Evolutionary conservation across 2,888 invertebrate genomes (phyloP).

Genomic region (Maniola hyperantus): DNA sequence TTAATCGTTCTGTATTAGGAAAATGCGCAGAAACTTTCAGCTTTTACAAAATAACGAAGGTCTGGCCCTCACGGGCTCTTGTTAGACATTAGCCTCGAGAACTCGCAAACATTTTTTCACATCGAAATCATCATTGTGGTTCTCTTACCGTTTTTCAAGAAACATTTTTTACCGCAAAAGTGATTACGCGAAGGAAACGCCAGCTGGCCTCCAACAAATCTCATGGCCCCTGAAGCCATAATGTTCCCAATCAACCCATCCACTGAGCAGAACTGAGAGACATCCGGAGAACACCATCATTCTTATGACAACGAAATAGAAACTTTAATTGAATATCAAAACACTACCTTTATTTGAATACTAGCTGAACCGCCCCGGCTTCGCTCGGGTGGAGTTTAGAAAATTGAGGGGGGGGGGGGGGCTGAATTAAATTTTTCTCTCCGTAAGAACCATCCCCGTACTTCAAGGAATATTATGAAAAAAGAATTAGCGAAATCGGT

Average conservation of each 20-base stretch:
- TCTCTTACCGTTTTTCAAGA: neutral
- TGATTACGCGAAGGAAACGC: slow-evolving; percentile 30
- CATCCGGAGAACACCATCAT: slow-evolving; percentile 21
- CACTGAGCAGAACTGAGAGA: slow-evolving; percentile 36
- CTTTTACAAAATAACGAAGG: too few species aligned
- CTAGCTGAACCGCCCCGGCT: too few species aligned
- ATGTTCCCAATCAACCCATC: slow-evolving; percentile 47
- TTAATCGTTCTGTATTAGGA: too few species aligned
- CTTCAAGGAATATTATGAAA: too few species aligned
- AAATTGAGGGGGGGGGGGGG: too few species aligned
- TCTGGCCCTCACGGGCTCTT: too few species aligned
- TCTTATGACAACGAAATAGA: slow-evolving; percentile 4
- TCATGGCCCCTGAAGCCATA: slow-evolving; percentile 52
- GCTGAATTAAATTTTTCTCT: too few species aligned
- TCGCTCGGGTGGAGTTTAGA: too few species aligned
- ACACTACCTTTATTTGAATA: neutral
- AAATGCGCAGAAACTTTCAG: too few species aligned
- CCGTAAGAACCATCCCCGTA: too few species aligned
- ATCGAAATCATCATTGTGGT: slow-evolving; percentile 8
- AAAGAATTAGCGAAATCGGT: too few species aligned
- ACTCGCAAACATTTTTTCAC: neutral
- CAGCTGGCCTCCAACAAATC: slow-evolving; percentile 41
- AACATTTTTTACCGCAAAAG: slow-evolving; percentile 20
- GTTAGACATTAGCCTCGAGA: neutral
- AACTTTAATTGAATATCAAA: neutral